Base-by-base conservation (phyloP, 2,888 invertebrate genomes). In the Lepidocyrtoides sp. region DNA sequence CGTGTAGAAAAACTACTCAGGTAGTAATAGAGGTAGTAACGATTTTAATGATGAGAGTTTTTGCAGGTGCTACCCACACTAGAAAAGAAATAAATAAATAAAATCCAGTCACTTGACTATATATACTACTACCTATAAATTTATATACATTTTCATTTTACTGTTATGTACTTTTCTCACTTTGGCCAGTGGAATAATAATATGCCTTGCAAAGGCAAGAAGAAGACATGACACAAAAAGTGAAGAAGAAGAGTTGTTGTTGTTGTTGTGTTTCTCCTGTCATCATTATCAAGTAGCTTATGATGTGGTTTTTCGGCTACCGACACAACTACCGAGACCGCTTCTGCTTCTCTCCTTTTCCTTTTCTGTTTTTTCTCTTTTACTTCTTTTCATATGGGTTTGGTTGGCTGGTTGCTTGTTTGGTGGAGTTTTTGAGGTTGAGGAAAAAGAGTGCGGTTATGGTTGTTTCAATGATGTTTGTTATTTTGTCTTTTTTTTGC, bases 281-380 rank as follows among this genome's bases (percentile, higher is more conserved):
- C 84, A 84, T 84, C 69, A 84, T 69, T 84, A 84, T 84, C 84
- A 84, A 84, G 84, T 84, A 84, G 84, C 84, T 84, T 84, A 84
- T 84, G 84, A 84, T 84, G 84, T 84, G 84, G 84, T 84, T 69
- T 84, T 84, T 84, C 69, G 41, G 84, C 84, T 84, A 84, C 84
- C 84, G 84, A 82, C 82, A 69, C 41, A 69, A 69, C 69, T 69
- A 69, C 69, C 69, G 69, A 69, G 41, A 84, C 84, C 84, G 84
- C 66, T 84, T 48, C 84, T 84, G 60, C 17, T 79, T 20, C 75
- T 54, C n/a, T 60, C 12, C 66, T 66, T 66, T 17, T 82, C 41
- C 51, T 79, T 54, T 79, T 81, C 57, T 60, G 60, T n/a, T 20
- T 72, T 41, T 79, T 32, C 36, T 48, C 51, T 79, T 54, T 44